Evolutionary conservation across 2,888 invertebrate species (phyloP), one percentile per base, ranked within the genome.

Genomic region (Allophyes oxyacanthae): DNA sequence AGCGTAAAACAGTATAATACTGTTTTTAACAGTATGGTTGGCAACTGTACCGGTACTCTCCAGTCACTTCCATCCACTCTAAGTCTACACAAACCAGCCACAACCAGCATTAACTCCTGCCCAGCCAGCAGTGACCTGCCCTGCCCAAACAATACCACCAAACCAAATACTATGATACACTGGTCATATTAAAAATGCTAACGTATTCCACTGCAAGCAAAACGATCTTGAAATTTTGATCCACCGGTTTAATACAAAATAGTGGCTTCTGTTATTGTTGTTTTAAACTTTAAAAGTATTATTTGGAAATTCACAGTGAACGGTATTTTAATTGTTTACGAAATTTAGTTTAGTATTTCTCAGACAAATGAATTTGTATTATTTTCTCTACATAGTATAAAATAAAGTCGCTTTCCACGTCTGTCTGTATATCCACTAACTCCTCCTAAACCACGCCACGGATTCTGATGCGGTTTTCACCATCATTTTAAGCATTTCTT

Each of bases 131-230:
- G 37, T 56, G 87, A 82, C 55, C 88, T 54, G 49, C 32, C 20
- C 43, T 15, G n/a, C 54, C 53, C 44, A 44, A 60, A 62, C 44
- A 44, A 33, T 32, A 34, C 6, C 28, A 61, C 52, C 13, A 45
- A 0, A 46, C 50, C 42, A n/a, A 34, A 60, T 83, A 30, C 78
- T 83, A 59, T 26, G 7, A 20, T 50, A 70, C 1, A 50, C 60
- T 86, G 83, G 88, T 60, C 73, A 59, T 72, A 81, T 85, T 83
- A 78, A 79, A 81, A 83, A 88, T 83, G 84, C 80, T 85, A 86
- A 85, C 82, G 77, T 81, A 86, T 79, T 80, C 82, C 63, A 64
- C 50, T 75, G 78, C 75, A 79, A 80, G 79, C 78, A 81, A 81
- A 82, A 77, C 77, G 73, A 64, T 76, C 75, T 73, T 80, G 80